Evolutionary conservation across 2,113 vertebrate species (phyloP).

Genomic region (Rhabdornis inornatus): DNA sequence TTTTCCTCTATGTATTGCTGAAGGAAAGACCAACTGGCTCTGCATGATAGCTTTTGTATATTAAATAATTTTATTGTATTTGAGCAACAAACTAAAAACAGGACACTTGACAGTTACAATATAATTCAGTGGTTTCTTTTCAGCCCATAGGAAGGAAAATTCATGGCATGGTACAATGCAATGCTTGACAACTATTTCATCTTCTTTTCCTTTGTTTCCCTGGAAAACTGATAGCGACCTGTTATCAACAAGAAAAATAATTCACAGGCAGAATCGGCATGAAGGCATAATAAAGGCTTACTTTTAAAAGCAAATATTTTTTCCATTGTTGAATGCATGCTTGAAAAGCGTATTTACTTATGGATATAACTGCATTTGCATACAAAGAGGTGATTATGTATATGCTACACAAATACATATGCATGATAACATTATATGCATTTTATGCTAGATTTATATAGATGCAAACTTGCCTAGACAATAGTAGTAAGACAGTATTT

Average conservation of each 20-base stretch:
- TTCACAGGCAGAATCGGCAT: not conserved
- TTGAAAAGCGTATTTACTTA: not conserved
- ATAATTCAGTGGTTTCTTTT: conserved; percentile 9
- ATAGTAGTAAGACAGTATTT: not conserved
- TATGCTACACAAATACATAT: not conserved
- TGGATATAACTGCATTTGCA: not conserved
- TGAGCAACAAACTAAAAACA: conserved; percentile 70
- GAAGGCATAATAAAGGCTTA: not conserved
- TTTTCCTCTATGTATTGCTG: conserved; percentile 42
- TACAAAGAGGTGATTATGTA: not conserved
- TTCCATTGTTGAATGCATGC: not conserved
- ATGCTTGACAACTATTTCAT: conserved; percentile 14
- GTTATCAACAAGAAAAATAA: not conserved
- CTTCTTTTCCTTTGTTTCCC: conserved; percentile 40
- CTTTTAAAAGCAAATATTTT: not conserved
- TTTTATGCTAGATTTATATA: not conserved
- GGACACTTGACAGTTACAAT: conserved; percentile 20
- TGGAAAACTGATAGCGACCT: conserved; percentile 47
- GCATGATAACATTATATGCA: not conserved
- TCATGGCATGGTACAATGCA: not conserved
- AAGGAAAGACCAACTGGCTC: conserved; percentile 42
- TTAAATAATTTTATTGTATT: conserved; percentile 69
- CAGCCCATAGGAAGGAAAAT: conserved; percentile 7
- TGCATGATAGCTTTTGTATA: conserved; percentile 54
- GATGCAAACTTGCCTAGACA: not conserved